These are phyloP conservation scores for Theristicus caerulescens DNA, from an alignment of 2,113 vertebrate species.

Conservation along the genomic window DNA sequence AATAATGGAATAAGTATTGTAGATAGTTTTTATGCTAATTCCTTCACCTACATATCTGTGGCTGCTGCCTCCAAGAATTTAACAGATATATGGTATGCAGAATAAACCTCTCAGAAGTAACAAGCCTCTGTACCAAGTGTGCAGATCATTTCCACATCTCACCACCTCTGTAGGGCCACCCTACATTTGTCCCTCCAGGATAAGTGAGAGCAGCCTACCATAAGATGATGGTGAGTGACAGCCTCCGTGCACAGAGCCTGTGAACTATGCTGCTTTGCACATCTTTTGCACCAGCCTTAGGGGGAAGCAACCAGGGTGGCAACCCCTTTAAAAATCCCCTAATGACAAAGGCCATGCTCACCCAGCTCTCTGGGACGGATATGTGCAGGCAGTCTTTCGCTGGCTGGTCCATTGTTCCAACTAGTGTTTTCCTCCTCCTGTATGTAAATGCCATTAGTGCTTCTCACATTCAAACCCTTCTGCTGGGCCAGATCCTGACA, in stretches of 20 bases:
- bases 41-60: neutral
- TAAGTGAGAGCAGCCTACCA: neutral
- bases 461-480: neutral
- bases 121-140: neutral
- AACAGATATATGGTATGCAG: neutral
- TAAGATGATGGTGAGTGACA: neutral
- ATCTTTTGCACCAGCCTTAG: neutral
- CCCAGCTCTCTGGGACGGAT: neutral
- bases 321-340: neutral
- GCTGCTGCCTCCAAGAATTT: neutral
- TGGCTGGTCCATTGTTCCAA: neutral
- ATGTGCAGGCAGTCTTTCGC: neutral
- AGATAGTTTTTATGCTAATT: conserved; percentile 27
- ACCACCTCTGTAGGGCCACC: neutral
- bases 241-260: neutral
- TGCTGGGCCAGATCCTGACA: neutral
- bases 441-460: neutral
- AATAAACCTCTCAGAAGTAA: neutral
- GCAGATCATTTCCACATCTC: neutral
- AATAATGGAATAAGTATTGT: conserved; percentile 6
- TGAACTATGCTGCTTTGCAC: neutral
- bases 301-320: neutral
- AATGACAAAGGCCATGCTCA: neutral
- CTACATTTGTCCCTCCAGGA: neutral
- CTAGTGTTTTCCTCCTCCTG: neutral